Evolutionary conservation across 2,113 vertebrate species (phyloP).

Genomic region (Geothlypis trichas): DNA sequence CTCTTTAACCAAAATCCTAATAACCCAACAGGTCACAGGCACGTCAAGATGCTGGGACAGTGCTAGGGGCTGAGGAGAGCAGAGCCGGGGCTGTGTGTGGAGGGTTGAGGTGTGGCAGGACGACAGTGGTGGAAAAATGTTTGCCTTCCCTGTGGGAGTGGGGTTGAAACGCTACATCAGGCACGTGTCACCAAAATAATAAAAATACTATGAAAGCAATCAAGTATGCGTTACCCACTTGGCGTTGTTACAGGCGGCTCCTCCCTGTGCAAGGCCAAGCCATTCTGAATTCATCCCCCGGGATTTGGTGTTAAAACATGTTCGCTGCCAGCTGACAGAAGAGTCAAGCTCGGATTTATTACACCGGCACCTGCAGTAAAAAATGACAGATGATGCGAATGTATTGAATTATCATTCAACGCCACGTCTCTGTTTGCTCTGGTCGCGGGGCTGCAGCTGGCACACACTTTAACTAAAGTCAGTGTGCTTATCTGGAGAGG

Average conservation of each 20-base stretch:
- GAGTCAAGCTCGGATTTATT: slow-evolving; percentile 67
- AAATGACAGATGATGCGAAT: slow-evolving; percentile 72
- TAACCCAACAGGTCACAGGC: rapidly evolving
- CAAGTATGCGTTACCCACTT: slow-evolving; percentile 19
- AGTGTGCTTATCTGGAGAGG: slow-evolving; percentile 82
- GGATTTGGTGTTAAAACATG: slow-evolving; percentile 51
- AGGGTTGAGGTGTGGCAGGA: background rate
- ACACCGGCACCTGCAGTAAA: slow-evolving; percentile 73
- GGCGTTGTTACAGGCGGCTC: slow-evolving; percentile 36
- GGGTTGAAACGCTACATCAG: background rate
- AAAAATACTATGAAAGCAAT: slow-evolving; percentile 38
- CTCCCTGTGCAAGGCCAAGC: slow-evolving; percentile 58
- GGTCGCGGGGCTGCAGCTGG: slow-evolving; percentile 79
- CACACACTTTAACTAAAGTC: slow-evolving; percentile 75
- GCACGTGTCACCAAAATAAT: slow-evolving; percentile 33
- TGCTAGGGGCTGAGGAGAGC: rapidly evolving
- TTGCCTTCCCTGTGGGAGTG: background rate
- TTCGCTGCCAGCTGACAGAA: slow-evolving; percentile 64
- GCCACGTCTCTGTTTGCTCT: slow-evolving; percentile 82
- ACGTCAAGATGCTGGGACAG: rapidly evolving
- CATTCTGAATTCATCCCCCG: slow-evolving; percentile 63
- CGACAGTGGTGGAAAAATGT: background rate
- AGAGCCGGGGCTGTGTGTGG: rapidly evolving
- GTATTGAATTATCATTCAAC: slow-evolving; percentile 92
- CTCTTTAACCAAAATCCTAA: background rate